Evolutionary conservation across 2,888 invertebrate genomes (phyloP).

Genomic region (Disparrhopalites patrizii): DNA sequence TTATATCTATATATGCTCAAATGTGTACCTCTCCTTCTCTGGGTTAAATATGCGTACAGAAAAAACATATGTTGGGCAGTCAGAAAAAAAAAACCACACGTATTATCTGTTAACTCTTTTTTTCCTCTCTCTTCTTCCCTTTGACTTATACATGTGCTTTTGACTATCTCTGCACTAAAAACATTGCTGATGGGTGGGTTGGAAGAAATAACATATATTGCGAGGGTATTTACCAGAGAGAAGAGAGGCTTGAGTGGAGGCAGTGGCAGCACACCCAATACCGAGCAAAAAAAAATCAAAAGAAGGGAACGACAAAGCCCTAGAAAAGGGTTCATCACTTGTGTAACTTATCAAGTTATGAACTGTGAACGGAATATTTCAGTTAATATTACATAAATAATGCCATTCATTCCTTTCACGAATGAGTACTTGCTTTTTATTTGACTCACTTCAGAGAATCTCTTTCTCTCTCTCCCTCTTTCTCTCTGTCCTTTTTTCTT

Average conservation of each 20-base stretch:
- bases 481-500: too few species aligned
- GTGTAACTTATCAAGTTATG: slow-evolving; percentile 21
- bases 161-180: too few species aligned
- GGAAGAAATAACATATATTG: neutral
- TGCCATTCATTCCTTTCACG: neutral
- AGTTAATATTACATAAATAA: slow-evolving; percentile 1
- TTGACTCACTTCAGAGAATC: neutral
- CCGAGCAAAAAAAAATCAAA: neutral
- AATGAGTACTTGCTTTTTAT: neutral
- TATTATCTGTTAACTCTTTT: too few species aligned
- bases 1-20: too few species aligned
- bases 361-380: slow-evolving; percentile 12
- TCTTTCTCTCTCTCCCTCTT: neutral
- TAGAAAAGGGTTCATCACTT: slow-evolving; percentile 16
- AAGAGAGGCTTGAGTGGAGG: neutral
- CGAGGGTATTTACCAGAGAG: neutral
- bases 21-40: too few species aligned
- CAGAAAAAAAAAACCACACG: too few species aligned
- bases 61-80: too few species aligned
- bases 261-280: too few species aligned
- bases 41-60: too few species aligned
- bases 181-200: slow-evolving; percentile 3
- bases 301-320: neutral
- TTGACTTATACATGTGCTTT: too few species aligned
- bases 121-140: too few species aligned